phyloP scores from a whole-genome alignment of 2,797 vertebrate genomes.

The Trichosurus vulpecula region DNA sequence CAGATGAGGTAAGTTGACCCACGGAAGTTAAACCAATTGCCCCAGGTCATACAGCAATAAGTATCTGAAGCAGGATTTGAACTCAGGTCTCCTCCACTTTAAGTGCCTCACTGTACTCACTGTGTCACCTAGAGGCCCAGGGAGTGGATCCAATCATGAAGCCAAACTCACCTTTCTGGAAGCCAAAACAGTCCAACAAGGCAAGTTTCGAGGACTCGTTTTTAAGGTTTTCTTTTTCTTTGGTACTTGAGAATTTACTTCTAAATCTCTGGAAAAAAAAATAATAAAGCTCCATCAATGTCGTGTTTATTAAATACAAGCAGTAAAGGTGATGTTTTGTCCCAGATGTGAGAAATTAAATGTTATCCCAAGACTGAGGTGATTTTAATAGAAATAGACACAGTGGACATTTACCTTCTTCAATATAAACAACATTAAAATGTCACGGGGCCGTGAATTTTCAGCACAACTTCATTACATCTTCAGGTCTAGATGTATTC shows the following conservation, averaged over 20 bases:
- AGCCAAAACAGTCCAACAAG: not conserved
- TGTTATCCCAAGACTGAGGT: not conserved
- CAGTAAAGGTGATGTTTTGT: slow-evolving; percentile 2
- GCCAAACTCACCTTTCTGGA: not conserved
- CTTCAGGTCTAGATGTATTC: slow-evolving; percentile 17
- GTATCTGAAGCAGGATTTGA: not conserved
- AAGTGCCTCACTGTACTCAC: not conserved
- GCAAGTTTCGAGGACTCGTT: not conserved
- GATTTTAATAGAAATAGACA: not conserved
- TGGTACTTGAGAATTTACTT: not conserved
- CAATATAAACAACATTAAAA: not conserved
- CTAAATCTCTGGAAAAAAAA: not conserved
- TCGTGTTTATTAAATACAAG: slow-evolving; percentile 44
- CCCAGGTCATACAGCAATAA: not conserved
- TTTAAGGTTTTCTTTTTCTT: not conserved
- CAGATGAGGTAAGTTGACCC: too few relatives aligned
- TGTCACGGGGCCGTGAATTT: not conserved
- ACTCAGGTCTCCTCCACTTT: not conserved
- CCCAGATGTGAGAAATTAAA: slow-evolving; percentile 41
- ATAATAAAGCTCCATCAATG: not conserved
- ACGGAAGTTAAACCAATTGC: not conserved
- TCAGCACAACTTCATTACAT: not conserved
- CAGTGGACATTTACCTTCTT: not conserved
- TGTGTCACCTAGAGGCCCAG: not conserved
- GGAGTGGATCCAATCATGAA: not conserved